Evolutionary conservation across 2,113 vertebrate species (phyloP).

Genomic region (Entomyzon cyanotis): DNA sequence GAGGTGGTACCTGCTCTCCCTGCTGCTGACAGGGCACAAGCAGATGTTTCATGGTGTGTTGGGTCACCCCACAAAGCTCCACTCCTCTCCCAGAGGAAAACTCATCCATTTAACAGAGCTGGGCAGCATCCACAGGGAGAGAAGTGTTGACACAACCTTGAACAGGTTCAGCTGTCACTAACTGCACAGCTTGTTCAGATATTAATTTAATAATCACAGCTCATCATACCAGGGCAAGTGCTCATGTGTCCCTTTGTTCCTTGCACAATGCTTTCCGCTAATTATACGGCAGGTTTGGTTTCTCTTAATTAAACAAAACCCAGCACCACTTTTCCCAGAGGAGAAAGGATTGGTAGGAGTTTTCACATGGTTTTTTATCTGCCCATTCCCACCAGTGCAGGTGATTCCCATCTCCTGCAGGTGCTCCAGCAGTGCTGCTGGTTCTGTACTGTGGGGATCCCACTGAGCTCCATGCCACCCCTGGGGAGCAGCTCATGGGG

Average conservation of each 20-base stretch:
- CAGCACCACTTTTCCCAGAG: neutral
- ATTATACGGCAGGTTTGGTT: neutral
- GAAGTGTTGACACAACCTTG: neutral
- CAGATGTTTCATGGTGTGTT: fast-evolving
- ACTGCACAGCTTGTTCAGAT: neutral
- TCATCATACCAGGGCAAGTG: neutral
- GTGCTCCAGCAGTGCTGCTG: neutral
- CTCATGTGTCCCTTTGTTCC: neutral
- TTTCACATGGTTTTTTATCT: neutral
- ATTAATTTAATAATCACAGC: neutral
- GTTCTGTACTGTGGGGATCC: fast-evolving
- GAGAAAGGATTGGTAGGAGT: neutral
- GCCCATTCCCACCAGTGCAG: neutral
- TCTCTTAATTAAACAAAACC: neutral
- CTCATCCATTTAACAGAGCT: neutral
- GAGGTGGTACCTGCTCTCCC: neutral
- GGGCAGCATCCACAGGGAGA: neutral
- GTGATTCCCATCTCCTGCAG: neutral
- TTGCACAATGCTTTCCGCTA: neutral
- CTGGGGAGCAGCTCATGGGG: neutral
- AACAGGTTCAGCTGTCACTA: neutral
- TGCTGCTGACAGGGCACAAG: neutral
- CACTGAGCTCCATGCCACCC: neutral
- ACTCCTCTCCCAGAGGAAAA: neutral
- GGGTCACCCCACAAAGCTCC: neutral